These are phyloP conservation scores for Calonectris borealis DNA, from an alignment of 2,113 vertebrate genomes.

Conservation along the genomic window DNA sequence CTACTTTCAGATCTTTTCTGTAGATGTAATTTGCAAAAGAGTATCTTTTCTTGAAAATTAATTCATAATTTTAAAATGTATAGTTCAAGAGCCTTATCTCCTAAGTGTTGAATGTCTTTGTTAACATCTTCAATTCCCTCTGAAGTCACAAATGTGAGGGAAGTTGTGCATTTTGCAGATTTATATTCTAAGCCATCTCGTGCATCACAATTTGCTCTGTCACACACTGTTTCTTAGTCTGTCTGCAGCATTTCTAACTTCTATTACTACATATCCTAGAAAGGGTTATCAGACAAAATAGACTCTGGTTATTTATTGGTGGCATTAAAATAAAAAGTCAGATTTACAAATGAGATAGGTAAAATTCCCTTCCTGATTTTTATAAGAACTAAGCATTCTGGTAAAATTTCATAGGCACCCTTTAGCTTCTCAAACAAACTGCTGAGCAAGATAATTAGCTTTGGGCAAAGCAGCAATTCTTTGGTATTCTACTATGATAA, in stretches of 20 bases:
- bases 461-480: background rate
- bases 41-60: background rate
- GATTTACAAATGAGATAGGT: background rate
- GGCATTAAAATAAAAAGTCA: background rate
- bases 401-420: background rate
- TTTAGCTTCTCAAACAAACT: background rate
- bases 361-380: background rate
- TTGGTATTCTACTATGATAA: background rate
- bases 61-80: background rate
- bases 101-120: background rate
- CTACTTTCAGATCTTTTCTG: slow-evolving; percentile 20
- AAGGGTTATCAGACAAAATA: background rate
- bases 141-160: background rate
- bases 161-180: background rate
- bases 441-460: background rate
- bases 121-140: background rate
- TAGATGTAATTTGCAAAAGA: background rate
- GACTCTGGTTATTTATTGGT: background rate
- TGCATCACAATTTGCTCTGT: background rate
- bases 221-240: background rate
- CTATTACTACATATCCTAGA: background rate
- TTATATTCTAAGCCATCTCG: background rate
- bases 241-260: background rate
- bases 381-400: background rate
- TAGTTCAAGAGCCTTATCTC: background rate